Percentiles rank a stretch among this genome's conserved stretches.
These are phyloP conservation scores for Betta splendens DNA, from an alignment of 2,797 vertebrate species.

Conservation along the genomic window DNA sequence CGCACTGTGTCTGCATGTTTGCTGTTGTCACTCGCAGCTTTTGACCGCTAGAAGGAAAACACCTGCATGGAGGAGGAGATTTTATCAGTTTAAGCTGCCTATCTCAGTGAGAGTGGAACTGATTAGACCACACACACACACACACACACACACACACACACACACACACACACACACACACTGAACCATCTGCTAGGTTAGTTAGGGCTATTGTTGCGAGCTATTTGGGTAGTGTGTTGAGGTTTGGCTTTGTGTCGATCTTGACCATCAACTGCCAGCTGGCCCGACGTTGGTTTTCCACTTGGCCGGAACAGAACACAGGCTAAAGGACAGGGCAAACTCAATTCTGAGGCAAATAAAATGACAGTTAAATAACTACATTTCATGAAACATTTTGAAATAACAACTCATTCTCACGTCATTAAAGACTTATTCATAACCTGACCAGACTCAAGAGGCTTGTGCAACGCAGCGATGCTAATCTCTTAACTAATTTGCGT, in stretches of 20 bases:
- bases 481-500: slow-evolving; percentile 2
- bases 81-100: slow-evolving; percentile 80
- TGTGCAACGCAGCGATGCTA: neutral
- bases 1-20: slow-evolving; percentile 19
- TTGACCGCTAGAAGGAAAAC: slow-evolving; percentile 81
- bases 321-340: slow-evolving; percentile 38
- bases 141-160: slow-evolving; percentile 26
- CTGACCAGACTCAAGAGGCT: neutral
- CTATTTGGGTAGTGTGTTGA: slow-evolving; percentile 71
- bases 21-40: slow-evolving; percentile 69
- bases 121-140: slow-evolving; percentile 55
- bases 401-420: slow-evolving; percentile 1
- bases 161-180: slow-evolving; percentile 44
- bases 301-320: slow-evolving; percentile 59
- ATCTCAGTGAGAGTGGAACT: slow-evolving; percentile 74
- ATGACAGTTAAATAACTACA: slow-evolving; percentile 18
- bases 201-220: slow-evolving; percentile 78
- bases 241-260: slow-evolving; percentile 79
- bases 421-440: neutral
- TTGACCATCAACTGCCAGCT: slow-evolving; percentile 80
- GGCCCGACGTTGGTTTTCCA: slow-evolving; percentile 73
- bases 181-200: slow-evolving; percentile 80
- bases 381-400: slow-evolving; percentile 17
- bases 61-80: slow-evolving; percentile 82
- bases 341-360: slow-evolving; percentile 32